Evolutionary conservation across 2,113 vertebrate genomes (phyloP).

Genomic region (Aptenodytes patagonicus): DNA sequence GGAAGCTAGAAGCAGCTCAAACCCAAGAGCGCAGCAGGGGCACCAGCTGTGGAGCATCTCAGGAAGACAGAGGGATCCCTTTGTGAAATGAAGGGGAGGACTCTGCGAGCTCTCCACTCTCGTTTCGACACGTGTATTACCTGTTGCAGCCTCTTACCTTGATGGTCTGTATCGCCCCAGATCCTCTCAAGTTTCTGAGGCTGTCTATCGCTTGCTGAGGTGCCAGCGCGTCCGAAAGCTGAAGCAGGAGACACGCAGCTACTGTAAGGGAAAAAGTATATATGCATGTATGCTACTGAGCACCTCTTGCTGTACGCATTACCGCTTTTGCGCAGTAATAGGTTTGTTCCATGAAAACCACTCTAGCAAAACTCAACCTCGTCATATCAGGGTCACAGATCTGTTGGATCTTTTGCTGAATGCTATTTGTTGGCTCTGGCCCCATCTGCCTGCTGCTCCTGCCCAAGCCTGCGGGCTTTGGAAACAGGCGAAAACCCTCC

Average conservation of each 20-base stretch:
- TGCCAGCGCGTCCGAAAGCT: conserved; percentile 76
- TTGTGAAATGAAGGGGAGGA: neutral
- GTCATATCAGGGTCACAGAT: fast-evolving
- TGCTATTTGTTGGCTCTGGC: neutral
- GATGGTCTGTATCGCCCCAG: conserved; percentile 87
- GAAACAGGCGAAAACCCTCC: neutral
- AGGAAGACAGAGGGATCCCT: neutral
- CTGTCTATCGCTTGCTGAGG: conserved; percentile 84
- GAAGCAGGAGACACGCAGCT: conserved; percentile 87
- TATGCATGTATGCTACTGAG: neutral
- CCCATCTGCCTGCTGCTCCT: neutral
- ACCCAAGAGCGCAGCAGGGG: neutral
- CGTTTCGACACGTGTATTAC: fast-evolving
- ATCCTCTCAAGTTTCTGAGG: conserved; percentile 80
- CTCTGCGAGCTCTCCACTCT: fast-evolving
- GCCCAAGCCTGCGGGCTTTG: neutral
- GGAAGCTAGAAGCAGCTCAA: neutral
- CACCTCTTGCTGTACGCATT: neutral
- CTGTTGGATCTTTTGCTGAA: neutral
- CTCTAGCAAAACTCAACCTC: neutral
- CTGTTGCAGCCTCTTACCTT: conserved; percentile 76
- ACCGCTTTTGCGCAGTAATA: neutral
- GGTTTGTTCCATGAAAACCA: neutral
- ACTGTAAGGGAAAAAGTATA: conserved; percentile 69
- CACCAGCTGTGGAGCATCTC: neutral